Conservation (phyloP, 2,888 invertebrate species). For the Eupithecia pulchellata region DNA sequence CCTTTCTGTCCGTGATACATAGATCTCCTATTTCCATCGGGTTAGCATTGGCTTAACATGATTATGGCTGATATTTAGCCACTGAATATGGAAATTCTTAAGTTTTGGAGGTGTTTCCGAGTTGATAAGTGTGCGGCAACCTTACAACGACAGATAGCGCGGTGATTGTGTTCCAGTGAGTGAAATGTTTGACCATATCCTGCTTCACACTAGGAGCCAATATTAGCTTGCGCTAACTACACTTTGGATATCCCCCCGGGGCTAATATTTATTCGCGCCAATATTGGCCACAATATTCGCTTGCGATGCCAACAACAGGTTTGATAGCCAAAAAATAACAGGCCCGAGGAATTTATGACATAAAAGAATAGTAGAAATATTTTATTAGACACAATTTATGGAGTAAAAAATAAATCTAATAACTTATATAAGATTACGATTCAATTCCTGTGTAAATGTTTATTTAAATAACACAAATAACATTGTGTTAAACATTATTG, state of each 20-base stretch:
- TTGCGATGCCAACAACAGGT: neutral
- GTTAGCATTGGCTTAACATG: too few species aligned
- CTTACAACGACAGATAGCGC: neutral
- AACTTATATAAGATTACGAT: too few species aligned
- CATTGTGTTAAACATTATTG: too few species aligned
- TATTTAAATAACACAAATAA: too few species aligned
- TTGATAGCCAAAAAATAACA: neutral
- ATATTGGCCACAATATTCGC: constrained; percentile 1
- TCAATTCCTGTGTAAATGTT: too few species aligned
- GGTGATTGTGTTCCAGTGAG: neutral
- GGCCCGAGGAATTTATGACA: neutral
- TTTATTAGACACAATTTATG: too few species aligned
- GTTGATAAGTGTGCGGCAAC: neutral
- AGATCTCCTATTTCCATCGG: too few species aligned
- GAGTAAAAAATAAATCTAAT: too few species aligned
- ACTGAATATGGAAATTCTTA: neutral
- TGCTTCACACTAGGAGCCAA: constrained; percentile 3
- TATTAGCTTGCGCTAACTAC: constrained; percentile 4
- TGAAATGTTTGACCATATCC: constrained; percentile 4
- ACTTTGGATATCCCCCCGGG: neutral
- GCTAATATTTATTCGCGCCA: constrained; percentile 5
- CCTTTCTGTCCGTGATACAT: too few species aligned
- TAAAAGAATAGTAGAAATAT: neutral
- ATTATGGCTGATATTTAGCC: too few species aligned
- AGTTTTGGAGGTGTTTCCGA: neutral